These are phyloP conservation scores for Eilema depressum DNA, from an alignment of 2,888 invertebrate genomes.

Conservation along the genomic window DNA sequence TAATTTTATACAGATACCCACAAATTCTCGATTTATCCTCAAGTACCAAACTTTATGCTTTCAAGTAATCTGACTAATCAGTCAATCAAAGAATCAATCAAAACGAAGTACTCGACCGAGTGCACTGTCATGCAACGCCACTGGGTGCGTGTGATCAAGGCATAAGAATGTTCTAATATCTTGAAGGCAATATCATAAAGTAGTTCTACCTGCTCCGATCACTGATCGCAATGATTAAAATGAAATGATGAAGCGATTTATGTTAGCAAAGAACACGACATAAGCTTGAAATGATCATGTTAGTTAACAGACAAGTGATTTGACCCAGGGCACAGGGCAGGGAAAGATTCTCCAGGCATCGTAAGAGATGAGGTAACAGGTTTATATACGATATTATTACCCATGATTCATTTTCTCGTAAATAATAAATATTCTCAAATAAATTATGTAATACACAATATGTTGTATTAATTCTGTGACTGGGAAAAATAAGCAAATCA, in stretches of 20 bases:
- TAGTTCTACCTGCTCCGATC: background rate
- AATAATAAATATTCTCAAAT: too few relatives aligned
- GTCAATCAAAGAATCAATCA: too few relatives aligned
- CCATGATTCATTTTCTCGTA: too few relatives aligned
- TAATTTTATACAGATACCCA: background rate
- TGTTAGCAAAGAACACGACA: conserved; percentile 77
- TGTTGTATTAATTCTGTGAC: background rate
- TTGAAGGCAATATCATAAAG: background rate
- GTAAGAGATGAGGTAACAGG: too few relatives aligned
- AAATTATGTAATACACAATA: too few relatives aligned
- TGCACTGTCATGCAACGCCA: too few relatives aligned
- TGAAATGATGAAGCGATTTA: conserved; percentile 73
- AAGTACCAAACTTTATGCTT: too few relatives aligned
- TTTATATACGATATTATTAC: too few relatives aligned
- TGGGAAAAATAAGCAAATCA: background rate
- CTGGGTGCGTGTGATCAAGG: too few relatives aligned
- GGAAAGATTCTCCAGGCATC: background rate
- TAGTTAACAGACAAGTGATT: conserved; percentile 17
- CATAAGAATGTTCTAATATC: too few relatives aligned
- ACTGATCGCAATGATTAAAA: conserved; percentile 33
- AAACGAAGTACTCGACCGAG: too few relatives aligned
- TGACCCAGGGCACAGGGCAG: background rate
- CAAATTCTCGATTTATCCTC: background rate
- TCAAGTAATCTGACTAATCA: too few relatives aligned
- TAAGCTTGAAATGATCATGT: conserved; percentile 62